phyloP scores from a whole-genome alignment of 2,888 invertebrate genomes.

The Macrostomum cliftonense region DNA sequence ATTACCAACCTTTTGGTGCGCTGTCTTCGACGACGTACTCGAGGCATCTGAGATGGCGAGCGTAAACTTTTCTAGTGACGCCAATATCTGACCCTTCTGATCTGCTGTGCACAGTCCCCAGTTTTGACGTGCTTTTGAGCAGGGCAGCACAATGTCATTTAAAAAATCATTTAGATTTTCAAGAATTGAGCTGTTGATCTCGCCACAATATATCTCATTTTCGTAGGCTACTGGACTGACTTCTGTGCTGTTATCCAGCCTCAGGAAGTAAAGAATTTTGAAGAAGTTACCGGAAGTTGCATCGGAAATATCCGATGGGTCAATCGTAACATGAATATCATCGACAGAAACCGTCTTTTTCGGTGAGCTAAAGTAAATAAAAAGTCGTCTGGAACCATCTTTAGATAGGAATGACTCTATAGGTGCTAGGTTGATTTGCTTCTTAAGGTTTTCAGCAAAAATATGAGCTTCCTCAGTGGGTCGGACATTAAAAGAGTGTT shows the following conservation, averaged over 20 bases:
- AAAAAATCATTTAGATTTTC: constrained; percentile 27
- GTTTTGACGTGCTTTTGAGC: constrained; percentile 28
- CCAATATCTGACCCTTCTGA: constrained; percentile 23
- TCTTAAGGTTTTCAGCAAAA: constrained; percentile 32
- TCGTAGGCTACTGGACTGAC: constrained; percentile 29
- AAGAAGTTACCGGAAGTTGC: neutral
- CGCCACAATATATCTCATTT: constrained; percentile 33
- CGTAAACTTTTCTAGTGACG: constrained; percentile 29
- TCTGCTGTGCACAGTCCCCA: constrained; percentile 33
- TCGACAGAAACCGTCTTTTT: constrained; percentile 11
- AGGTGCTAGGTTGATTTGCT: constrained; percentile 24
- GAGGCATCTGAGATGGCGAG: constrained; percentile 26
- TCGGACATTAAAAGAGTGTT: constrained; percentile 34
- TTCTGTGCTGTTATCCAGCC: constrained; percentile 27
- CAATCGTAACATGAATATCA: neutral
- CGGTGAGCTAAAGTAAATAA: constrained; percentile 29
- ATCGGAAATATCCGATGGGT: constrained; percentile 2
- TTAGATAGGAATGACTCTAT: constrained; percentile 30
- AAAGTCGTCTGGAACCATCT: constrained; percentile 29
- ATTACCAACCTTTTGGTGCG: constrained; percentile 28
- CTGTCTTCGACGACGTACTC: constrained; percentile 18
- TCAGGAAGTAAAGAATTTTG: constrained; percentile 28
- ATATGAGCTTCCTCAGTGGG: constrained; percentile 30
- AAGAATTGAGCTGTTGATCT: constrained; percentile 32
- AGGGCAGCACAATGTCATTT: constrained; percentile 31